Base-by-base conservation (phyloP, 2,797 vertebrate genomes). In the Sebastes cheni region DNA sequence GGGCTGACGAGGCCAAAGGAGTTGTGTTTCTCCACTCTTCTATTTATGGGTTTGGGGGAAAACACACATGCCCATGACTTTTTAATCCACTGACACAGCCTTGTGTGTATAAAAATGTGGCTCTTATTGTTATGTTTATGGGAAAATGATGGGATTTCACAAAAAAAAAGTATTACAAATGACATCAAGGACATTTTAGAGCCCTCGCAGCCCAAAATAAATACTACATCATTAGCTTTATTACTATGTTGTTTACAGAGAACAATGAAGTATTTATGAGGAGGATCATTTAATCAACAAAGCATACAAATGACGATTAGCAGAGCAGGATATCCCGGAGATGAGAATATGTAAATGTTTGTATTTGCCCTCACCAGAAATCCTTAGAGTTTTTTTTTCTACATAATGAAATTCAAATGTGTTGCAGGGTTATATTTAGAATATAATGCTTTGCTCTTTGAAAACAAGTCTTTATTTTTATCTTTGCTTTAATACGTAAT, bases 251-350 rank as follows among this genome's bases (percentile, higher is more conserved):
- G 67, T 85, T 89, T 73, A 82, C 29, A 81, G 59, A 72, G 55
- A 81, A 88, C 64, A 81, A 78, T 77, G 50, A 55, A 60, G 36
- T 62, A 80, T 73, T 72, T 70, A 25, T 79, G 74, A 73, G 22
- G 22, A 55, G n/a, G 20, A 34, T 79, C 18, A 78, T 82, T 86
- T 77, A 83, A 80, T 81, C 29, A 88, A 86, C 75, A 87, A 85
- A 86, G 83, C 68, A 83, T 22, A 79, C 61, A 84, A 82, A 83
- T 73, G 36, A 72, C 23, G 23, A 75, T 66, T 54, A 79, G 68
- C 23, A 71, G 62, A 73, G 72, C 12, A 4, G 59, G 59, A 81
- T 67, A 58, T 88, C 80, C 81, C 36, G 2, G 36, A 83, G 67
- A 88, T 66, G 27, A 81, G 56, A 69, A 81, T 79, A 83, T 88